Evolutionary conservation across 2,113 vertebrate genomes (phyloP), one percentile per base, ranked within the genome.

Genomic region (Myotis lucifugus): DNA sequence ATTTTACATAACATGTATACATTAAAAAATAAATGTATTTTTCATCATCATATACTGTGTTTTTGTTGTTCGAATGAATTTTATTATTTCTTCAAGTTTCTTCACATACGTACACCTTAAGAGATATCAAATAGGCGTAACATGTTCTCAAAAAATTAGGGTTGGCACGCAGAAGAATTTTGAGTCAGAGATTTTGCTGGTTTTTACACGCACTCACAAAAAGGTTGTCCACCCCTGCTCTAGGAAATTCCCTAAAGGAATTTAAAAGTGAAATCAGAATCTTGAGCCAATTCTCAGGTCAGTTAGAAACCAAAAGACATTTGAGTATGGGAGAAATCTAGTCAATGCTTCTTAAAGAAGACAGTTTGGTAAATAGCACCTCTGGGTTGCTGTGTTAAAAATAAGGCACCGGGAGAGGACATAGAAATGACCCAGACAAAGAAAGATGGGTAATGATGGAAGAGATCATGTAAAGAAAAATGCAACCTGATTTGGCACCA

Each of bases 241-340:
- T 37, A 50, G 66, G 46, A 91, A 72, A 40, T 66, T 93, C 61
- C 42, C 13, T 46, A 42, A 25, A 61, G 19, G 8, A 76, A 76
- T 76, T 91, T 85, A 77, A 91, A 91, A 72, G 19, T 90, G 23
- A 85, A 92, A 69, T 59, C 34, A 85, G 54, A 83, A 15, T 46
- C 11, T 59, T 54, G 48, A n/a, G 42, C n/a, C 61, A 77, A 74
- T 13, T 40, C n/a, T 77, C 46, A 52, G 13, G 54, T 83, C n/a
- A 83, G 1, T 74, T 76, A 81, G 79, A 88, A 79, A 67, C 12
- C 48, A 83, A 79, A 87, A 93, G 40, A 13, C 21, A 61, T 40
- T 67, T 81, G 50, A 52, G 23, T 18, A 29, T 9, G 29, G 14
- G 82, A 34, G 4, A 3, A 32, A 3, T 19, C 72, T 32, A n/a